Conservation (phyloP, 2,888 invertebrate species). For the Eristalis intricaria region DNA sequence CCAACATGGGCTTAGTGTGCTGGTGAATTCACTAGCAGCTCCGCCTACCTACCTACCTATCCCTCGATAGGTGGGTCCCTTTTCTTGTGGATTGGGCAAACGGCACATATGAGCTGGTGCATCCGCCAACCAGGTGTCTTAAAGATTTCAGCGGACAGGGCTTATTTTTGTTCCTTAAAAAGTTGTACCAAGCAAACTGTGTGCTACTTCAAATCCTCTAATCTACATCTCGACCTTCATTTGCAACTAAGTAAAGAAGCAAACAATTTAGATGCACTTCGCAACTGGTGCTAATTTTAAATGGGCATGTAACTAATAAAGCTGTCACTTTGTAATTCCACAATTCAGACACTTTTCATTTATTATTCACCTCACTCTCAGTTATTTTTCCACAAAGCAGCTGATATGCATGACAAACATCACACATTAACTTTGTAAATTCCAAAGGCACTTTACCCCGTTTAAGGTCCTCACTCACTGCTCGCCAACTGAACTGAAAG, state of each 20-base stretch:
- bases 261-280: constrained; percentile 11
- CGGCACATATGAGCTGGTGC: too few species aligned
- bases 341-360: not conserved
- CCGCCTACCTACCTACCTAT: too few species aligned
- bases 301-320: constrained; percentile 18
- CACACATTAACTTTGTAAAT: not conserved
- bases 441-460: not conserved
- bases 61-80: too few species aligned
- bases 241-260: not conserved
- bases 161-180: too few species aligned
- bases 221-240: not conserved
- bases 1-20: too few species aligned
- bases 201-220: not conserved
- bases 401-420: not conserved
- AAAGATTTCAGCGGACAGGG: too few species aligned
- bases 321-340: constrained; percentile 11
- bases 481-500: not conserved
- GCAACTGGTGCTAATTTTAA: constrained; percentile 12
- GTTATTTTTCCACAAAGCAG: not conserved
- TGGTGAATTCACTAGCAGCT: too few species aligned
- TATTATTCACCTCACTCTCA: constrained; percentile 19
- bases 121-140: too few species aligned
- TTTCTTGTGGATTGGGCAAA: too few species aligned
- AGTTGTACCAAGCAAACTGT: too few species aligned
- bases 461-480: not conserved